Base-by-base conservation (phyloP, 1,140 invertebrate species). In the Colletes latitarsis region DNA sequence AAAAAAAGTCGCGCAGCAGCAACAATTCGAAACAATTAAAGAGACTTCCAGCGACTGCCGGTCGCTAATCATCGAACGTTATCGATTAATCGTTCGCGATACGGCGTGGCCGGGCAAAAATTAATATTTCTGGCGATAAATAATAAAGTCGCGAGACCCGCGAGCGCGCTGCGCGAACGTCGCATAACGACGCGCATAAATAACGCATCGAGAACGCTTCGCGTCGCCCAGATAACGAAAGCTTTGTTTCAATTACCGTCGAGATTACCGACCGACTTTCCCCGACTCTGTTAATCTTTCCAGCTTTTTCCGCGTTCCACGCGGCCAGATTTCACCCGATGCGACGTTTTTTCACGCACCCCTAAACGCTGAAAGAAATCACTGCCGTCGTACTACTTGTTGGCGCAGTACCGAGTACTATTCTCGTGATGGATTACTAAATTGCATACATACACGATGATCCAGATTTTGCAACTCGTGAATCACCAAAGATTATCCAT, bases 191-290 rank as follows among this genome's bases (percentile, higher is more conserved):
- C 74, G 64, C 49, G 46, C 67, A 70, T 79, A 72, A 79, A 72
- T 79, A 79, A 79, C 67, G 68, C 76, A 78, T 71, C 68, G 76
- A 71, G 58, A 63, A 71, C 67, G 55, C 15, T 68, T 58, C 66
- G 68, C 76, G 15, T 64, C 58, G 77, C 63, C n/a, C 67, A 71
- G 75, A 77, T 77, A 77, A 77, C 75, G 58, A 60, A 64, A 79
- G 77, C 77, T 73, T 79, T 73, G 69, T 73, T 72, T 73, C 77
- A 72, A 79, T 79, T 79, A 79, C 58, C 58, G 69, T 43, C 30
- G 57, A 55, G 70, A 72, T 79, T 73, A 72, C 69, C 77, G 15
- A 55, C 58, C 58, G 70, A 73, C 68, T 70, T 70, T 39, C 63
- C 17, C 68, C 69, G 21, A 6, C 55, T 15, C 12, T 62, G 67